Conservation (phyloP, 2,888 invertebrate species). For the Lordiphosa fenestrarum region DNA sequence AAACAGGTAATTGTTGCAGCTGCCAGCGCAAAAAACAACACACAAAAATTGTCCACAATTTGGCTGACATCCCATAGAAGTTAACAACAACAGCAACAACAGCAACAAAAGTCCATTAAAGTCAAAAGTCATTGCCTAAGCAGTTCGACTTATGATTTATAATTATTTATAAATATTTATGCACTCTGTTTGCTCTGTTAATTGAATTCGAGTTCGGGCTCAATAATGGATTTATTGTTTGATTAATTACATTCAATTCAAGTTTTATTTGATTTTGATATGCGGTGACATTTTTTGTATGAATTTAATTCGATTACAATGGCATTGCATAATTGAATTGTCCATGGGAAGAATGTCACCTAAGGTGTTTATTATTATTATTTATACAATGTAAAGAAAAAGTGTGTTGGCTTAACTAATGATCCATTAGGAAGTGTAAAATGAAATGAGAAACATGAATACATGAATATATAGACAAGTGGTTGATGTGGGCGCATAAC, state of each 20-base stretch:
- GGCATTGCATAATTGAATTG: conserved; percentile 20
- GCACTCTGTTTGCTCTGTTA: conserved; percentile 53
- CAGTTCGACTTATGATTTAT: conserved; percentile 40
- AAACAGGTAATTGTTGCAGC: conserved; percentile 29
- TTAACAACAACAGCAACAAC: background rate
- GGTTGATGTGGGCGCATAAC: too few relatives aligned
- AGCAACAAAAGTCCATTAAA: conserved; percentile 16
- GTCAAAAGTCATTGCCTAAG: conserved; percentile 29
- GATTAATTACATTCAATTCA: conserved; percentile 60
- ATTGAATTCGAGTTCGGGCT: conserved; percentile 49
- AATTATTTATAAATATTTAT: conserved; percentile 23
- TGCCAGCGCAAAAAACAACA: conserved; percentile 9
- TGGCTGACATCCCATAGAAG: background rate
- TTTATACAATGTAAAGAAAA: conserved; percentile 39
- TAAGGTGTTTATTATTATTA: conserved; percentile 51
- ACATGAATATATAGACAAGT: conserved; percentile 4
- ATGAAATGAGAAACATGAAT: conserved; percentile 15
- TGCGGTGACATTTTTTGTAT: conserved; percentile 33
- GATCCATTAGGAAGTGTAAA: conserved; percentile 60
- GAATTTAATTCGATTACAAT: conserved; percentile 34
- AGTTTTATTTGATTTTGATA: conserved; percentile 23
- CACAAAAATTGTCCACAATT: conserved; percentile 3
- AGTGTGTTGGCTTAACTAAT: conserved; percentile 55
- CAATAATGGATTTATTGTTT: conserved; percentile 48
- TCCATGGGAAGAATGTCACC: conserved; percentile 28